A percentile compares a stretch with the other conserved stretches of the same genome.
These are phyloP conservation scores for Columba livia DNA, from an alignment of 2,113 vertebrate species.

Conservation along the genomic window DNA sequence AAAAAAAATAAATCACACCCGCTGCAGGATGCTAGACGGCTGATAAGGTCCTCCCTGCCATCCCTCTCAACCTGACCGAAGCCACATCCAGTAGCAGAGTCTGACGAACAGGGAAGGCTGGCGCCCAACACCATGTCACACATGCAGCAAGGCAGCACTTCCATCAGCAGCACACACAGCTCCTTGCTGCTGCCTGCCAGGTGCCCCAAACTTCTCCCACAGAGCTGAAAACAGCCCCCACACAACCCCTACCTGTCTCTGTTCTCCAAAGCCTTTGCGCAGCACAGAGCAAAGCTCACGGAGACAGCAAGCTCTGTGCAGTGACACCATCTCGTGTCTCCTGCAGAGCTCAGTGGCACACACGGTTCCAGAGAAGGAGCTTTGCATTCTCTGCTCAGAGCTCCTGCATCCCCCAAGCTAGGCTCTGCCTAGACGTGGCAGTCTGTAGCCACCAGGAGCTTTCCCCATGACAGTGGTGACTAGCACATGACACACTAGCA, in stretches of 20 bases:
- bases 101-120: not conserved
- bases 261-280: not conserved
- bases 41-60: not conserved
- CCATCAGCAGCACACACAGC: not conserved
- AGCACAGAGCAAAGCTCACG: not conserved
- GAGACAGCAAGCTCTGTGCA: not conserved
- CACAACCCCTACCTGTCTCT: too few relatives aligned
- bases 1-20: not conserved
- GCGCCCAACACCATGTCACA: not conserved
- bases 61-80: not conserved
- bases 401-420: accelerated
- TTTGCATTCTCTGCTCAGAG: not conserved
- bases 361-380: not conserved
- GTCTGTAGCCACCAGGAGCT: not conserved
- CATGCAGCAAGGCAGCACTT: not conserved
- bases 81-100: not conserved
- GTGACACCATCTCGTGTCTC: not conserved
- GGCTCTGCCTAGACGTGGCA: not conserved
- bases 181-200: not conserved
- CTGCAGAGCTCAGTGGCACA: not conserved
- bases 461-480: not conserved
- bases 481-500: not conserved
- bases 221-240: not conserved
- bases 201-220: not conserved
- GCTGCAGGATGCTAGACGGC: not conserved